These are phyloP conservation scores for Dynastes tityus DNA, from an alignment of 2,888 invertebrate genomes.

Conservation along the genomic window DNA sequence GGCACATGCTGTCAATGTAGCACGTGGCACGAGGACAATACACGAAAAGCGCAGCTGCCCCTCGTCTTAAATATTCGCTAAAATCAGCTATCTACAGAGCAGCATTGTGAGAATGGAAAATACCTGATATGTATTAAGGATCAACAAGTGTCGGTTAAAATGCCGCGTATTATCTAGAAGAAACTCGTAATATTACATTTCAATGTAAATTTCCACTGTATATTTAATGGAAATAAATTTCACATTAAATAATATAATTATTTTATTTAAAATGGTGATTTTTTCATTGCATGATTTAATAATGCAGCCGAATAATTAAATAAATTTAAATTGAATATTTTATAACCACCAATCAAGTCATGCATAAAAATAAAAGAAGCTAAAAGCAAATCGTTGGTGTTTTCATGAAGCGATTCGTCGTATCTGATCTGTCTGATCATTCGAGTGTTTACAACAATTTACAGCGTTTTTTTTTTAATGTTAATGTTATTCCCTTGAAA, in stretches of 20 bases:
- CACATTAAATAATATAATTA: no score
- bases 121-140: background rate
- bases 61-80: conserved; percentile 34
- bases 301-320: background rate
- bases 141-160: conserved; percentile 28
- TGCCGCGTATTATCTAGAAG: no score
- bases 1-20: conserved; percentile 43
- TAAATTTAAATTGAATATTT: background rate
- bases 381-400: background rate
- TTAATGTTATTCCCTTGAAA: background rate
- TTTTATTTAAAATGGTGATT: no score
- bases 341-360: no score
- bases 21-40: conserved; percentile 51
- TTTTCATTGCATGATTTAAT: background rate
- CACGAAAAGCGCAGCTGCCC: conserved; percentile 51
- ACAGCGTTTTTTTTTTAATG: no score
- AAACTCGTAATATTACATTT: no score
- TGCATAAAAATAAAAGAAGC: background rate
- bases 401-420: no score
- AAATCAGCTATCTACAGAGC: conserved; percentile 41
- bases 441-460: no score
- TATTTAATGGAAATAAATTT: no score
- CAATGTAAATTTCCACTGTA: no score
- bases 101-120: conserved; percentile 10
- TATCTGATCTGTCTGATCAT: no score